These are phyloP conservation scores for Cataglyphis hispanica DNA, from an alignment of 1,140 invertebrate genomes.

Conservation along the genomic window DNA sequence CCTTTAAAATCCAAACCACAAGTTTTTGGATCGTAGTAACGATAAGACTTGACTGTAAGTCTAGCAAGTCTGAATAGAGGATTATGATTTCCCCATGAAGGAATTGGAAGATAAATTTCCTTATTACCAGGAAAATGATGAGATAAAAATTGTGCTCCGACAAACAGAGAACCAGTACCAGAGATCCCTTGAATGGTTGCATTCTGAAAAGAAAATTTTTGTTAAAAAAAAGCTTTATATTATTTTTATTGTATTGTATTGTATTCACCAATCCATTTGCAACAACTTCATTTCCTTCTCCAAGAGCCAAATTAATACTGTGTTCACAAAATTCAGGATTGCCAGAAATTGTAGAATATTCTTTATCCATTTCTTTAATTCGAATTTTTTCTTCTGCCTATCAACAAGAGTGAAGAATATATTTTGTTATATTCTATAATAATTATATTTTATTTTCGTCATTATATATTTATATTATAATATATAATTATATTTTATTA, in stretches of 20 bases:
- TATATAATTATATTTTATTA: neutral
- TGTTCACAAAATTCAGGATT: conserved; percentile 92
- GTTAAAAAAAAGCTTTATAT: conserved; percentile 3
- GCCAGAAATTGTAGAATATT: conserved; percentile 98
- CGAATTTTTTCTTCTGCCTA: conserved; percentile 93
- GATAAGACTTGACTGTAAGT: conserved; percentile 95
- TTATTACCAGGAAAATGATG: conserved; percentile 95
- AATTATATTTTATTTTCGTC: neutral
- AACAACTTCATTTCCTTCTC: conserved; percentile 92
- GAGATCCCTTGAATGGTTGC: conserved; percentile 96
- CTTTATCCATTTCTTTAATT: conserved; percentile 94
- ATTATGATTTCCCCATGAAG: conserved; percentile 99
- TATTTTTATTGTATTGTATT: conserved; percentile 6
- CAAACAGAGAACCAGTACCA: conserved; percentile 98
- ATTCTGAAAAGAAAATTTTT: conserved; percentile 86
- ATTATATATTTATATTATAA: neutral
- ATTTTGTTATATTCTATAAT: neutral
- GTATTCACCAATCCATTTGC: conserved; percentile 91
- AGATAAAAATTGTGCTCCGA: conserved; percentile 96
- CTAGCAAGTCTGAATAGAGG: conserved; percentile 97
- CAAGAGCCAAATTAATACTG: conserved; percentile 95
- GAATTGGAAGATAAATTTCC: conserved; percentile 96
- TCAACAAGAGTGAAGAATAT: conserved; percentile 75
- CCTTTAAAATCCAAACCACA: conserved; percentile 98
- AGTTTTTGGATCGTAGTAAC: conserved; percentile 98